Evolutionary conservation across 2,888 invertebrate genomes (phyloP), one percentile per base, ranked within the genome.

Genomic region (Cheilosia grossa): DNA sequence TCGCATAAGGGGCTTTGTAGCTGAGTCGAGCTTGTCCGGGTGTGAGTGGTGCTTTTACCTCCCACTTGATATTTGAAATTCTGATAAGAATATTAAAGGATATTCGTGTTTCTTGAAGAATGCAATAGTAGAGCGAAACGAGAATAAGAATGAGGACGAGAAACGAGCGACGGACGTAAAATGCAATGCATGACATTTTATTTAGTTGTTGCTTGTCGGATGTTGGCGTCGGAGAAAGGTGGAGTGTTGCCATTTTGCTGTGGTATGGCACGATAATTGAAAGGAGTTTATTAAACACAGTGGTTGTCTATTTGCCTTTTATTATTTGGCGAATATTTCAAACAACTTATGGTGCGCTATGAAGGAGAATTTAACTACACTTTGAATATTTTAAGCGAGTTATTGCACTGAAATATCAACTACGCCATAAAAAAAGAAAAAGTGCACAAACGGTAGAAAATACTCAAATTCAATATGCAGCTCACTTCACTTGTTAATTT

Each of bases 71-170:
- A 82, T 82, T 73, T 82, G 82, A 82, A 82, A 82, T 78, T 72
- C 78, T 78, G 82, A 82, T 82, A 82, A 82, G 82, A 78, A 73
- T 73, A 79, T 82, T 73, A 79, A 63, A 82, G 72, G 82, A 78
- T 73, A 78, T 79, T 78, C 67, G 54, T 82, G 72, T 49, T 72
- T 56, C 67, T 79, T 58, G 42, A 69, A 51, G 78, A 82, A 78
- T 78, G 82, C 73, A 74, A 58, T 63, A 42, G 51, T 49, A 44
- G 66, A 54, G 53, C 17, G 47, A 44, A 24, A 24, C 0, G 24
- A 24, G 24, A 27, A 27, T 5, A 5, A 27, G 27, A 27, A 27
- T 24, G 24, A 24, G 24, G 4, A 49, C 63, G 42, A 30, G 30
- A 2, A 30, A 27, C 17, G 54, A 53, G 15, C 61, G 59, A 33